Evolutionary conservation across 1,140 invertebrate genomes (phyloP).

Genomic region (Chlorops oryzae): DNA sequence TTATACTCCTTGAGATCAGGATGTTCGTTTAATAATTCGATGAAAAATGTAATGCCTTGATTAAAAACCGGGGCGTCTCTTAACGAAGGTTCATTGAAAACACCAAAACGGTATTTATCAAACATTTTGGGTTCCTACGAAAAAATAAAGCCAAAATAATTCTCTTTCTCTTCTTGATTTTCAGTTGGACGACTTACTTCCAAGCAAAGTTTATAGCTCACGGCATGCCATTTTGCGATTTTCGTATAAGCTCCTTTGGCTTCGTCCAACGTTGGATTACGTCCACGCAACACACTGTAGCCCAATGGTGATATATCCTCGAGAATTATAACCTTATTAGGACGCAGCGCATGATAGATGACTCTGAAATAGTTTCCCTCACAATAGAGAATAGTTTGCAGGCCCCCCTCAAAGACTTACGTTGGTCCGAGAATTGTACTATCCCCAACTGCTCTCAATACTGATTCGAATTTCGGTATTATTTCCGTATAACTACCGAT

Average conservation of each 20-base stretch:
- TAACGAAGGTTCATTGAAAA: conserved; percentile 15
- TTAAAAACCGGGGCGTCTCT: conserved; percentile 11
- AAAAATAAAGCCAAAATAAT: background rate
- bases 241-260: background rate
- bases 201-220: conserved; percentile 4
- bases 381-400: background rate
- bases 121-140: conserved; percentile 11
- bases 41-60: conserved; percentile 4
- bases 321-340: background rate
- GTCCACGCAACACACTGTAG: background rate
- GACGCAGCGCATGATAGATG: background rate
- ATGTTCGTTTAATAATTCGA: conserved; percentile 10
- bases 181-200: conserved; percentile 2
- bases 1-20: conserved; percentile 8
- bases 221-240: conserved; percentile 4
- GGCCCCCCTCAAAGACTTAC: background rate
- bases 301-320: background rate
- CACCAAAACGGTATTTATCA: conserved; percentile 10
- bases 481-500: conserved; percentile 10
- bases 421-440: background rate
- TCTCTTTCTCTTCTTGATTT: background rate
- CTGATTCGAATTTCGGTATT: conserved; percentile 5
- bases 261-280: background rate
- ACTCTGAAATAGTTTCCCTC: background rate
- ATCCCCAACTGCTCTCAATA: background rate